Percentiles rank a stretch among this genome's conserved stretches.
These are phyloP conservation scores for Ariopsis seemanni DNA, from an alignment of 2,113 vertebrate genomes.

Conservation along the genomic window DNA sequence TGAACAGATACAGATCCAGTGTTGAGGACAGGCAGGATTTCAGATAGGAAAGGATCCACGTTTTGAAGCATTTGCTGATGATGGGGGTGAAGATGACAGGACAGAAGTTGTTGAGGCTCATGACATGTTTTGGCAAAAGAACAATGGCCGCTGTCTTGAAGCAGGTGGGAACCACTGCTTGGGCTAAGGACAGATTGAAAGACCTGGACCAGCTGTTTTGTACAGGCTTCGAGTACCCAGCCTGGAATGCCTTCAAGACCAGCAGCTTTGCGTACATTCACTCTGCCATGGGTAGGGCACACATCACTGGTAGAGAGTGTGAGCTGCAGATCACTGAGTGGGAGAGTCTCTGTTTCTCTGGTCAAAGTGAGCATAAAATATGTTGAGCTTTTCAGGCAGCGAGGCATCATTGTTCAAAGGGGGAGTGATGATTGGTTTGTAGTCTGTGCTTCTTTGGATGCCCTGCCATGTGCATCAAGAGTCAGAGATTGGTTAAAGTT, in stretches of 20 bases:
- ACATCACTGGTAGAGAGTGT: neutral
- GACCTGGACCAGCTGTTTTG: neutral
- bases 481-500: neutral
- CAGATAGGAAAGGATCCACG: neutral
- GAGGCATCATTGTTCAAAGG: neutral
- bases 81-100: neutral
- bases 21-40: neutral
- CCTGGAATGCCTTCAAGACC: neutral
- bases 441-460: neutral
- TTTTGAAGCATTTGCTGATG: neutral
- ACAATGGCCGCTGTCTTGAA: neutral
- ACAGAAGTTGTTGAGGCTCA: neutral
- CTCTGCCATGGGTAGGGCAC: neutral
- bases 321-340: neutral
- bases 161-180: neutral
- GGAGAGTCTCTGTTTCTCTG: neutral
- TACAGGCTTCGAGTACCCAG: neutral
- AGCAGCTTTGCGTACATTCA: neutral
- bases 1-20: neutral
- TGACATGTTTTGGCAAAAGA: no score
- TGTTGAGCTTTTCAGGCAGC: neutral
- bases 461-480: neutral
- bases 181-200: neutral
- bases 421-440: neutral
- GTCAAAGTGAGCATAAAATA: neutral